Conservation (phyloP, 2,888 invertebrate genomes). For the Bruchidius siliquastri region DNA sequence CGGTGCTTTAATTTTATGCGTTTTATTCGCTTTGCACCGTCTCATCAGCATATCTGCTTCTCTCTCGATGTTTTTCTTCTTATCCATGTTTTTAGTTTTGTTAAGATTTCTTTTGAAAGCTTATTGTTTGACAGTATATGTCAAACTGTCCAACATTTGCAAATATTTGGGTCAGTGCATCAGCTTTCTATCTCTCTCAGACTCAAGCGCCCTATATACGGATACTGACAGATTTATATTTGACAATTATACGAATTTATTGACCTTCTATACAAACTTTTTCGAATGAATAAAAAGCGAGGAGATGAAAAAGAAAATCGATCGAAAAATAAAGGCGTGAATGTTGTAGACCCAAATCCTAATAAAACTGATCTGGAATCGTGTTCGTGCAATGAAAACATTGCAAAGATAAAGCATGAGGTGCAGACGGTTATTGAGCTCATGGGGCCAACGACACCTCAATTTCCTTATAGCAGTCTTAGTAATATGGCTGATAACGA, state of each 20-base stretch:
- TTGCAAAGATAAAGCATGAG: constrained; percentile 23
- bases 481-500: constrained; percentile 30
- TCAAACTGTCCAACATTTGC: constrained; percentile 1
- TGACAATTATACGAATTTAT: not conserved
- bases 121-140: not conserved
- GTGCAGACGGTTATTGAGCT: constrained; percentile 31
- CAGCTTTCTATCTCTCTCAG: too few species aligned
- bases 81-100: not conserved
- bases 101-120: not conserved
- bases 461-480: constrained; percentile 17
- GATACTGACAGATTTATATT: not conserved
- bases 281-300: not conserved
- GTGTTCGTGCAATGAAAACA: constrained; percentile 6
- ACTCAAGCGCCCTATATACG: too few species aligned
- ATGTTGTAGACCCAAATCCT: not conserved
- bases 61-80: constrained; percentile 9
- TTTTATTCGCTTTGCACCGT: constrained; percentile 19
- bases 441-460: constrained; percentile 31
- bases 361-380: not conserved
- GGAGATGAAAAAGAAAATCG: not conserved
- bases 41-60: constrained; percentile 16
- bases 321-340: constrained; percentile 3
- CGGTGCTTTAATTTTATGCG: constrained; percentile 15
- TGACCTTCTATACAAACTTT: not conserved
- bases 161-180: not conserved